phyloP scores from a whole-genome alignment of 1,140 invertebrate genomes.

The Yoshiicerus persimilis region DNA sequence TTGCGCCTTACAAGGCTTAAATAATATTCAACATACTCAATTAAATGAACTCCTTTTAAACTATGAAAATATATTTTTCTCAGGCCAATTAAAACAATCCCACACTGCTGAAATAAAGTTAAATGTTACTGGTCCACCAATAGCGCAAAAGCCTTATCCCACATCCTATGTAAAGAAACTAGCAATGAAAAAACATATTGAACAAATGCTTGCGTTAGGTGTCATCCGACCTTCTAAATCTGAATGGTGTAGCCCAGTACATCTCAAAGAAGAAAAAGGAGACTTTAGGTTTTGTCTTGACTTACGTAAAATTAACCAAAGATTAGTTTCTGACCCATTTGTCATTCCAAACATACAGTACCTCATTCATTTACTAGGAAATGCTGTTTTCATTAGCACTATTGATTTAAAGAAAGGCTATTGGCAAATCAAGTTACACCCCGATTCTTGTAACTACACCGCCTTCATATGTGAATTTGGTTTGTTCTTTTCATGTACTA shows the following conservation, averaged over 20 bases:
- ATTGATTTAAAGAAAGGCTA: constrained; percentile 59
- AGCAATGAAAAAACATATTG: not conserved
- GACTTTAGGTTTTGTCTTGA: constrained; percentile 51
- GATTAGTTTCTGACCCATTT: constrained; percentile 52
- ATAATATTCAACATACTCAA: not conserved
- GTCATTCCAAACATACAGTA: constrained; percentile 56
- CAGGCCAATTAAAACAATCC: not conserved
- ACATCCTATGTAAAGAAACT: not conserved
- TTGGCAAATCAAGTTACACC: constrained; percentile 55
- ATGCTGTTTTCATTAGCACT: constrained; percentile 53
- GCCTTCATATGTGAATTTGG: constrained; percentile 46
- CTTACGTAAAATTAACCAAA: constrained; percentile 56
- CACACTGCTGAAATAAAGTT: not conserved
- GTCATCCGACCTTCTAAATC: constrained; percentile 52
- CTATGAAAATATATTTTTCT: not conserved
- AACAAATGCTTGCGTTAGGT: constrained; percentile 46
- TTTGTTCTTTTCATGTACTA: too few species aligned
- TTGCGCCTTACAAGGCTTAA: not conserved
- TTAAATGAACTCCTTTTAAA: not conserved
- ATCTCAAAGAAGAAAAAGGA: not conserved
- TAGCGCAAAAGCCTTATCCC: not conserved
- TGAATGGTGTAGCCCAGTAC: constrained; percentile 2
- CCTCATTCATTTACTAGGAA: constrained; percentile 51
- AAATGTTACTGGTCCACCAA: not conserved
- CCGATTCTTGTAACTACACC: constrained; percentile 54